phyloP scores from a whole-genome alignment of 2,797 vertebrate genomes.

The Chaenodraco wilsoni region DNA sequence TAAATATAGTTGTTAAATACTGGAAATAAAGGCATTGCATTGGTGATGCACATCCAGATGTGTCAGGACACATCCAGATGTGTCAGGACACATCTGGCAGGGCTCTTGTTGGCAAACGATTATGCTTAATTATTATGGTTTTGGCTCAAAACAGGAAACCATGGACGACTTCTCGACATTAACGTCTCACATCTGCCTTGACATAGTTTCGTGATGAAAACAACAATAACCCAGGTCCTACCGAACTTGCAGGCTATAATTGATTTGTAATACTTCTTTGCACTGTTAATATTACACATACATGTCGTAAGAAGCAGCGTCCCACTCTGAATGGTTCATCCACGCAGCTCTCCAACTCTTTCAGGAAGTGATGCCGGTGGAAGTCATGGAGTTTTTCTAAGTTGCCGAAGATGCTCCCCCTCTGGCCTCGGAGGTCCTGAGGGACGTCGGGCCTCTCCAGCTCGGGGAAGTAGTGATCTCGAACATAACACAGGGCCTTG shows the following conservation, averaged over 20 bases:
- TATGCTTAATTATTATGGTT: background rate
- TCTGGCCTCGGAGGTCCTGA: conserved; percentile 86
- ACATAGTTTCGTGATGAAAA: conserved; percentile 12
- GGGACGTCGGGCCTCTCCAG: conserved; percentile 85
- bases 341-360: conserved; percentile 82
- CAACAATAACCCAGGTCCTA: background rate
- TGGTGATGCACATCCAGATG: no score
- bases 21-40: background rate
- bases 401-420: conserved; percentile 86
- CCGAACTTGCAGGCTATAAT: background rate
- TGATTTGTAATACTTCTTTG: background rate
- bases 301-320: conserved; percentile 85
- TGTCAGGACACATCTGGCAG: conserved; percentile 35
- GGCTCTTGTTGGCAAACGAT: background rate
- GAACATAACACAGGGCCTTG: conserved; percentile 84
- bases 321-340: conserved; percentile 82
- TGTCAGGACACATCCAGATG: conserved; percentile 20
- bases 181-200: conserved; percentile 1
- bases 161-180: background rate
- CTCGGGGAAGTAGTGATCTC: conserved; percentile 85
- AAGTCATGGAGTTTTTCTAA: conserved; percentile 88
- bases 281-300: conserved; percentile 56
- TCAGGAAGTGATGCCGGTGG: conserved; percentile 84
- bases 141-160: conserved; percentile 19
- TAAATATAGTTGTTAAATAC: background rate